Evolutionary conservation across 2,113 vertebrate species (phyloP), one percentile per base, ranked within the genome.

Genomic region (Zosterops lateralis): DNA sequence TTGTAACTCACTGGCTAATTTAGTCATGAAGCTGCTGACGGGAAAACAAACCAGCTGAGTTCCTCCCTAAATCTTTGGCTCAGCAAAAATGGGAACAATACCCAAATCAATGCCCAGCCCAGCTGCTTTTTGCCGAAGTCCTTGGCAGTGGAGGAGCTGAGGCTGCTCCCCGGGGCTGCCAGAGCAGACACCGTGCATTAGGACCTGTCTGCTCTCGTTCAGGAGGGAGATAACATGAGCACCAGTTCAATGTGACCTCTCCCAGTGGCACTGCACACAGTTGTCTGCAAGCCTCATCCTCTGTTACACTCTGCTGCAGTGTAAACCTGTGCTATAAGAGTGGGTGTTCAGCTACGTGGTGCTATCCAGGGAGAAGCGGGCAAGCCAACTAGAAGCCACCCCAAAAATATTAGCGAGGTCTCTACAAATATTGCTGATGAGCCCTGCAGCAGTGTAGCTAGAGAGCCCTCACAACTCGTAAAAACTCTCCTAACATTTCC

Each of bases 281-380:
- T 0, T 64, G 40, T 67, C 54, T 79, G 36, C 38, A 19, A 50
- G 31, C 50, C 47, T 58, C 20, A 7, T 62, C 34, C 51, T 91
- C 72, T 88, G 42, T 28, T 75, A 26, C 40, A 6, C 40, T 45
- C 77, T 74, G 56, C 54, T 83, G 72, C 48, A n/a, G 34, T 6
- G 31, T 28, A 40, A 68, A 31, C 24, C 54, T 8, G 10, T 36
- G 50, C 50, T 3, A 0, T 17, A 1, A 22, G 51, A 57, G 14
- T 5, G 19, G 67, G 38, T 17, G 48, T 36, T 79, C 66, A 48
- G 60, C 26, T 76, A 6, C 0, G 0, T 4, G 12, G 10, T 28
- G 19, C 62, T 90, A 76, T 88, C 65, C 45, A 57, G 36, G 40
- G 15, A 68, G 21, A 90, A n/a, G n/a, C 14, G 18, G 47, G 25